Percentiles rank a stretch among this genome's conserved stretches.
Conservation (phyloP, 2,888 invertebrate genomes). For the Ariolimax columbianus region DNA sequence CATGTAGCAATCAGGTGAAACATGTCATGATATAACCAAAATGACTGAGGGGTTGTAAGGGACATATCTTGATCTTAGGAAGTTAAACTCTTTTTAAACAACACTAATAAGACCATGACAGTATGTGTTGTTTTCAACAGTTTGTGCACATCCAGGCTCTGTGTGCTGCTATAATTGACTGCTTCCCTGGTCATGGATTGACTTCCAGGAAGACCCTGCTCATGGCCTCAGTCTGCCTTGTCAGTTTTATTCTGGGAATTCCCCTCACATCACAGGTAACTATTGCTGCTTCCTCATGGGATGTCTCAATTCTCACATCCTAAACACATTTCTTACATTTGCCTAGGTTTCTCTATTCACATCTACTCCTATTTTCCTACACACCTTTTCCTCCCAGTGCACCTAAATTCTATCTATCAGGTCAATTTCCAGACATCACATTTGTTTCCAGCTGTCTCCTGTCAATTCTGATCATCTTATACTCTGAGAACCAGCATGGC, state of each 20-base stretch:
- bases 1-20: too few species aligned
- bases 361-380: conserved; percentile 18
- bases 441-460: too few species aligned
- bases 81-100: too few species aligned
- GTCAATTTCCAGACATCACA: too few species aligned
- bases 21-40: too few species aligned
- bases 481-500: too few species aligned
- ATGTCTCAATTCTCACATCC: not conserved
- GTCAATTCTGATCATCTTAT: too few species aligned
- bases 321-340: not conserved
- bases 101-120: too few species aligned
- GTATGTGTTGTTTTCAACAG: not conserved
- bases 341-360: conserved; percentile 26
- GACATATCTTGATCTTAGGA: too few species aligned
- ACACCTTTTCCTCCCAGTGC: conserved; percentile 16
- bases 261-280: conserved; percentile 44
- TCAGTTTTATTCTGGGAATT: conserved; percentile 43
- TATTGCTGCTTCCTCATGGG: not conserved
- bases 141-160: conserved; percentile 37
- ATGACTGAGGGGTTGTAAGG: too few species aligned
- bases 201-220: conserved; percentile 20
- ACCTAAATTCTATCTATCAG: too few species aligned
- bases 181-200: conserved; percentile 26
- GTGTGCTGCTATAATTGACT: conserved; percentile 36
- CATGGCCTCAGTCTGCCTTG: conserved; percentile 4